Percentiles rank a stretch among this genome's conserved stretches.
These are phyloP conservation scores for Galerucella calmariensis DNA, from an alignment of 2,888 invertebrate genomes.

Conservation along the genomic window DNA sequence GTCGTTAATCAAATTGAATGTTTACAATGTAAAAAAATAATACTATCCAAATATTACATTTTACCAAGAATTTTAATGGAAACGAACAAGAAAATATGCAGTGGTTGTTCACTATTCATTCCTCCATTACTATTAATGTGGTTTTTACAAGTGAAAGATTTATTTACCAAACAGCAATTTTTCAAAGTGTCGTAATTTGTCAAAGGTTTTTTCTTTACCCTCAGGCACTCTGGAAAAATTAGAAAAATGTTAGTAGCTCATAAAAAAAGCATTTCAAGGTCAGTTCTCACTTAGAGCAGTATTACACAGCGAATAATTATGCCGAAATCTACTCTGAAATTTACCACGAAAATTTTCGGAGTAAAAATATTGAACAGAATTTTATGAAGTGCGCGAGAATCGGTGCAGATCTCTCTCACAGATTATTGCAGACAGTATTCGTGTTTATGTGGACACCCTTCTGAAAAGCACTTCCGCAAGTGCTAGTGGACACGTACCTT, in stretches of 20 bases:
- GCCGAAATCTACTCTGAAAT: too few relatives aligned
- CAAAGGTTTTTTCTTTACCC: background rate
- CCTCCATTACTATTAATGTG: background rate
- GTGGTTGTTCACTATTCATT: background rate
- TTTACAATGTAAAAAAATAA: too few relatives aligned
- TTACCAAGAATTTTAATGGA: background rate
- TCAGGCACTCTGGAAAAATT: background rate
- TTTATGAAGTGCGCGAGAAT: too few relatives aligned
- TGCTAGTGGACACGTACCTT: too few relatives aligned
- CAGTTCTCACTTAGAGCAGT: background rate
- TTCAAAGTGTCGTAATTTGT: background rate
- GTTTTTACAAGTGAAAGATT: background rate
- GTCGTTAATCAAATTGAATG: too few relatives aligned
- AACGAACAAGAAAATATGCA: background rate
- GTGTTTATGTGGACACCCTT: too few relatives aligned
- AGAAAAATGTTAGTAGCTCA: background rate
- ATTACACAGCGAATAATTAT: too few relatives aligned
- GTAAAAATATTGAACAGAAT: too few relatives aligned
- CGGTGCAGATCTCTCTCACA: too few relatives aligned
- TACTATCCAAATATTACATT: background rate
- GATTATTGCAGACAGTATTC: too few relatives aligned
- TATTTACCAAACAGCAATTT: background rate
- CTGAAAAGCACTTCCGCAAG: too few relatives aligned
- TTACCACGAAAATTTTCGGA: too few relatives aligned
- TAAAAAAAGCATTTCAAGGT: background rate